Base-by-base conservation (phyloP, 2,888 invertebrate species). In the Leptothorax acervorum region DNA sequence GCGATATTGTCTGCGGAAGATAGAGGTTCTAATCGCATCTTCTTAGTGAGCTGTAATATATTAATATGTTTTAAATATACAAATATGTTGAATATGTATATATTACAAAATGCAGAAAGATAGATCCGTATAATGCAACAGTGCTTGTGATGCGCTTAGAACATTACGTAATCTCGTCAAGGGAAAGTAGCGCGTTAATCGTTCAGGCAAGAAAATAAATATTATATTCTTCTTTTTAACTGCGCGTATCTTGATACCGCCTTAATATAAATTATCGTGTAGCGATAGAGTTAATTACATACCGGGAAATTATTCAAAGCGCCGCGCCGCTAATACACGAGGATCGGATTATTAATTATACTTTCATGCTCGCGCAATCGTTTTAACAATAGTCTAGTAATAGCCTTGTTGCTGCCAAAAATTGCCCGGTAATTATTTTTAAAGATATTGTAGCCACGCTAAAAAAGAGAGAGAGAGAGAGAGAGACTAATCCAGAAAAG, bases 341-440 rank as follows among this genome's bases (percentile, higher is more conserved):
- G 45, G 55, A 81, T 84, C 73, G 28, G 62, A 81, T 81, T 84
- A 84, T 81, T 71, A 84, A 84, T 81, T 81, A 81, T 63, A 57
- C 28, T 65, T 57, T 62, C 65, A 45, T 35, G 53, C 57, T 28
- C 45, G 23, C 57, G 42, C 63, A 53, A 68, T 62, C 73, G 71
- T 81, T 81, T 71, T 65, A 68, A 71, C 76, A 70, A 70, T 71
- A 48, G 23, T 63, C n/a, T 45, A 18, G 18, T 35, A 60, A 73
- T n/a, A 51, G 60, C 28, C 28, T 28, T 8, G 18, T 28, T 62
- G 60, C 42, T 48, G 42, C 15, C 45, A 55, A 76, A 82, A 81
- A 81, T 51, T 23, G 71, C 31, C n/a, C 3, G 9, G 42, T 55
- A 76, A 76, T 76, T 66, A 76, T 76, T 76, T 76, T 76, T 66